These are phyloP conservation scores for Limonius californicus DNA, from an alignment of 1,140 invertebrate genomes.

Conservation along the genomic window DNA sequence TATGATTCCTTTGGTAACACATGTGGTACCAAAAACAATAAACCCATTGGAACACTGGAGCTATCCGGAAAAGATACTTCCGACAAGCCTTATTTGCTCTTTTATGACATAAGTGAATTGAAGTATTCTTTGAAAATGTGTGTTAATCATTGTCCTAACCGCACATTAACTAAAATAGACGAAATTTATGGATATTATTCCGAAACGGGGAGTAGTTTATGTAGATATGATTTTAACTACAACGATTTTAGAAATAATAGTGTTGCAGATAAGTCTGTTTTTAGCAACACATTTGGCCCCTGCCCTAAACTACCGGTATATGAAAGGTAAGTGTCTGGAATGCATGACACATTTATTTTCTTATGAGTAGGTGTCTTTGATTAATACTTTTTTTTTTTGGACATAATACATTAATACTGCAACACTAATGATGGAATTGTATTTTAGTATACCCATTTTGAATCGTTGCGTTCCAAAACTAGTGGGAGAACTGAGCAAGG, in stretches of 20 bases:
- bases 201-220: constrained; percentile 69
- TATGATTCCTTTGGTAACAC: constrained; percentile 96
- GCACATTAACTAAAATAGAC: constrained; percentile 56
- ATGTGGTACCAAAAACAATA: constrained; percentile 79
- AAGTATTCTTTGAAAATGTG: constrained; percentile 80
- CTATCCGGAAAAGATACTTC: constrained; percentile 77
- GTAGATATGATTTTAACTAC: constrained; percentile 66
- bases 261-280: constrained; percentile 42
- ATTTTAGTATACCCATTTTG: constrained; percentile 65
- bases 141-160: constrained; percentile 80
- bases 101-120: constrained; percentile 74
- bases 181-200: constrained; percentile 74
- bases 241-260: constrained; percentile 43
- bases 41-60: constrained; percentile 66
- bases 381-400: no score
- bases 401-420: no score
- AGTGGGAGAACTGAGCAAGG: constrained; percentile 56
- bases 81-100: constrained; percentile 79
- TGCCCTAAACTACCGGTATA: constrained; percentile 71
- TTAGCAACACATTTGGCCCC: constrained; percentile 61
- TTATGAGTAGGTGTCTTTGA: no score
- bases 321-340: constrained; percentile 49
- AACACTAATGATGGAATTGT: not conserved
- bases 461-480: constrained; percentile 82
- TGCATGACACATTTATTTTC: no score